phyloP scores from a whole-genome alignment of 2,113 vertebrate species.

The Aphelocoma coerulescens region DNA sequence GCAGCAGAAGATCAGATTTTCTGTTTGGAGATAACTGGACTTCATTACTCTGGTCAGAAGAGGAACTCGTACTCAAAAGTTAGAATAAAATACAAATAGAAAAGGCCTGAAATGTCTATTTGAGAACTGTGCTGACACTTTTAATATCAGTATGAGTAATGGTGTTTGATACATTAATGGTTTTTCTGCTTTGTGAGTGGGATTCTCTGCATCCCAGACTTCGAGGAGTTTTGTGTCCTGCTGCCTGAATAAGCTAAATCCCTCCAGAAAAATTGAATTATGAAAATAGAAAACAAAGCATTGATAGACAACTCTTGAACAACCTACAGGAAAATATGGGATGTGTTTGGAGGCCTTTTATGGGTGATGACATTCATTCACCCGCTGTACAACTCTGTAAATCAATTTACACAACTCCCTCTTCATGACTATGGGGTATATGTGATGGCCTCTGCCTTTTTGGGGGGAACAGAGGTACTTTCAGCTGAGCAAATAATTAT shows the following conservation, averaged over 20 bases:
- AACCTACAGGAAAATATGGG: fast-evolving
- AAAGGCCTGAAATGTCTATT: not conserved
- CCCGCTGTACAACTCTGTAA: not conserved
- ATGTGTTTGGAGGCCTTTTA: not conserved
- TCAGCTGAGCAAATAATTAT: not conserved
- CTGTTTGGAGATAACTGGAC: not conserved
- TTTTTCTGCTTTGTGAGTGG: not conserved
- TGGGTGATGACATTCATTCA: not conserved
- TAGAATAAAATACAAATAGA: not conserved
- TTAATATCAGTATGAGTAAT: not conserved
- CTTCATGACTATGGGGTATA: not conserved
- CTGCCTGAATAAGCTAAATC: not conserved
- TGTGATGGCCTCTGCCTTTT: not conserved
- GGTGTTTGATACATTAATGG: not conserved
- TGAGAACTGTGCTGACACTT: not conserved
- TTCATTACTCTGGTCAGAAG: not conserved
- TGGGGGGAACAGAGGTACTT: not conserved
- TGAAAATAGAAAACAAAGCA: not conserved
- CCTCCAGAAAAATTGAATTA: not conserved
- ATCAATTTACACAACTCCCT: not conserved
- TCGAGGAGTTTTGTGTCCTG: not conserved
- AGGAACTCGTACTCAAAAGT: not conserved
- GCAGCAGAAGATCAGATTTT: not conserved
- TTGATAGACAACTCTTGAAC: not conserved
- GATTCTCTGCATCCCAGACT: not conserved